phyloP scores from a whole-genome alignment of 2,797 vertebrate genomes.

The Menidia menidia region DNA sequence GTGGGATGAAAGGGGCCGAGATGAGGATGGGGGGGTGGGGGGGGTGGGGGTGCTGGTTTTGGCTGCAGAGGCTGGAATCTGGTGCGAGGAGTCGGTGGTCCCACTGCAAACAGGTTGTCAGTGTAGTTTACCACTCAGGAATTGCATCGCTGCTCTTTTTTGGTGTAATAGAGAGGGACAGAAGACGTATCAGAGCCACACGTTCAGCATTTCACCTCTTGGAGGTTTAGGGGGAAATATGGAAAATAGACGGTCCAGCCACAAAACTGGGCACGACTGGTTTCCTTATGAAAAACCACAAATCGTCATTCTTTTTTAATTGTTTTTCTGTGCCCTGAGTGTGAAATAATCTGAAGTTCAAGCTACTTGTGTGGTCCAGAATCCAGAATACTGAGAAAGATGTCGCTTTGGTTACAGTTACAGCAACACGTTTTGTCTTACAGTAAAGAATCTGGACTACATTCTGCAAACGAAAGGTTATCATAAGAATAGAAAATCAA shows the following conservation, averaged over 20 bases:
- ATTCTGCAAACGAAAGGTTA: neutral
- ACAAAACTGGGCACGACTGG: neutral
- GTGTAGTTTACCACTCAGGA: constrained; percentile 2
- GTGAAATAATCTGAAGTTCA: neutral
- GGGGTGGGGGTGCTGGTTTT: neutral
- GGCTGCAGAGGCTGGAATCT: constrained; percentile 34
- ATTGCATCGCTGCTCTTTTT: neutral
- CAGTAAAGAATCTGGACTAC: neutral
- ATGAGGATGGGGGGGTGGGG: neutral
- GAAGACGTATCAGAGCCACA: constrained; percentile 3
- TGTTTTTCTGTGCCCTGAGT: neutral
- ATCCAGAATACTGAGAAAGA: neutral
- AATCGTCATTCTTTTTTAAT: too few species aligned
- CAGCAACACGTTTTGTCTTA: neutral
- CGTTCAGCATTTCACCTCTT: neutral
- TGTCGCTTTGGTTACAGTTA: neutral
- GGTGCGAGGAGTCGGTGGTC: constrained; percentile 20
- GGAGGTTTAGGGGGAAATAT: neutral
- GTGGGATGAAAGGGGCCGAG: neutral
- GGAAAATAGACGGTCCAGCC: neutral
- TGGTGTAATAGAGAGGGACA: neutral
- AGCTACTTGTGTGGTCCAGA: neutral
- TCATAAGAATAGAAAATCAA: neutral
- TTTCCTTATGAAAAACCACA: neutral
- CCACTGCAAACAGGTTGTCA: constrained; percentile 7